Evolutionary conservation across 2,113 vertebrate species (phyloP).

Genomic region (Rhodinocichla rosea): DNA sequence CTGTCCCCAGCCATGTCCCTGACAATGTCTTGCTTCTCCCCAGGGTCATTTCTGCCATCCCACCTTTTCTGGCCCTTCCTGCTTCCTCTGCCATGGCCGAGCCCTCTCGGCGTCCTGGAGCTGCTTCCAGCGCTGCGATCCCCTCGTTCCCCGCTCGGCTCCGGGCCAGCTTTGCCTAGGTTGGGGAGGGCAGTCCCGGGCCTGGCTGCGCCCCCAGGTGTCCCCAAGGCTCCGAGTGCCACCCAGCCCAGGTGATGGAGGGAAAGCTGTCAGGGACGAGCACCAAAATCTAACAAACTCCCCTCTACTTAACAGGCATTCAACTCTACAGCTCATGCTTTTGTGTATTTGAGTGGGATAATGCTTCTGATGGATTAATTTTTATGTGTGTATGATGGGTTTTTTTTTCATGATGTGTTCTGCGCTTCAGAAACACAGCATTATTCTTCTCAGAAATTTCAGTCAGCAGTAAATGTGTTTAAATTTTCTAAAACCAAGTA

Average conservation of each 20-base stretch:
- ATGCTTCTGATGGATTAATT: not conserved
- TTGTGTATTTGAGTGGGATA: not conserved
- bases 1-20: not conserved
- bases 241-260: not conserved
- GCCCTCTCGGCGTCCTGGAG: accelerated
- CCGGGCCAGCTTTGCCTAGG: accelerated
- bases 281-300: not conserved
- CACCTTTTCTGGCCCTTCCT: not conserved
- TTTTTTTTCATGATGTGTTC: not conserved
- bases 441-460: not conserved
- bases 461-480: not conserved
- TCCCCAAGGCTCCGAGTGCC: not conserved
- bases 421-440: not conserved
- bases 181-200: accelerated
- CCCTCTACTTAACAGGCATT: not conserved
- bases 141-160: not conserved
- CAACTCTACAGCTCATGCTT: not conserved
- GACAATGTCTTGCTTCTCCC: not conserved
- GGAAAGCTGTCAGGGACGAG: not conserved
- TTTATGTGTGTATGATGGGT: not conserved
- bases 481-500: not conserved
- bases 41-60: not conserved
- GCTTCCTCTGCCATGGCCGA: accelerated
- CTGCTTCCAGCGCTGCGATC: too few species aligned
- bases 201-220: accelerated